Evolutionary conservation across 2,113 vertebrate genomes (phyloP).

Genomic region (Rhinichthys klamathensis): DNA sequence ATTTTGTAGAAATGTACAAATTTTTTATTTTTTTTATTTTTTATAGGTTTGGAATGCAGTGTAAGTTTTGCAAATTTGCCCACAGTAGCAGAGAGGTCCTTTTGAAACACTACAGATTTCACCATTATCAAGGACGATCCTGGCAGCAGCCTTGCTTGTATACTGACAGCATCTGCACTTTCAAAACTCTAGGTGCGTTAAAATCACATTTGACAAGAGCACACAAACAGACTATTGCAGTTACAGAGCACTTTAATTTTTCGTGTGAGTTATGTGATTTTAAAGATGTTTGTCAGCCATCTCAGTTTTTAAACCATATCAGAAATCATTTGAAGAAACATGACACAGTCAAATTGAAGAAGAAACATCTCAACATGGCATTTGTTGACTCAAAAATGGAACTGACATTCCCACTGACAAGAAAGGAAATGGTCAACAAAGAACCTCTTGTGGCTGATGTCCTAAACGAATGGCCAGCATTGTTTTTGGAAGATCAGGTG

Average conservation of each 20-base stretch:
- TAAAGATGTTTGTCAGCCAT: not conserved
- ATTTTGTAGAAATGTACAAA: too few relatives aligned
- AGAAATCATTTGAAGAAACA: constrained; percentile 1
- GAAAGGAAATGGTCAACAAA: not conserved
- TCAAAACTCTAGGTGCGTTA: constrained; percentile 5
- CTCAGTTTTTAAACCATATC: too few relatives aligned
- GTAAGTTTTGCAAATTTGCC: too few relatives aligned
- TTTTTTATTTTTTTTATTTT: too few relatives aligned
- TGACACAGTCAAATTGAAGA: constrained; percentile 13
- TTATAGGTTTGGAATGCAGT: too few relatives aligned
- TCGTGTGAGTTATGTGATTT: constrained; percentile 25
- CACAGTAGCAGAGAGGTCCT: too few relatives aligned
- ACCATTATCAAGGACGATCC: not conserved
- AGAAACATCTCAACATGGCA: not conserved
- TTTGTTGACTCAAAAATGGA: constrained; percentile 9
- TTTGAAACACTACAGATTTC: not conserved
- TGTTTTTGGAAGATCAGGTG: not conserved
- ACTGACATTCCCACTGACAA: not conserved
- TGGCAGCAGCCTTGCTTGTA: constrained; percentile 8
- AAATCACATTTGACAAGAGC: constrained; percentile 21
- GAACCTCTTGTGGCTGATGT: constrained; percentile 21
- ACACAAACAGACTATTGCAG: not conserved
- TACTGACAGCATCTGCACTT: not conserved
- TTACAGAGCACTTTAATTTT: not conserved
- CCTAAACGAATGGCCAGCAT: constrained; percentile 31